Evolutionary conservation across 2,888 invertebrate genomes (phyloP), one percentile per base, ranked within the genome.

Genomic region (Drosophila prostipennis): DNA sequence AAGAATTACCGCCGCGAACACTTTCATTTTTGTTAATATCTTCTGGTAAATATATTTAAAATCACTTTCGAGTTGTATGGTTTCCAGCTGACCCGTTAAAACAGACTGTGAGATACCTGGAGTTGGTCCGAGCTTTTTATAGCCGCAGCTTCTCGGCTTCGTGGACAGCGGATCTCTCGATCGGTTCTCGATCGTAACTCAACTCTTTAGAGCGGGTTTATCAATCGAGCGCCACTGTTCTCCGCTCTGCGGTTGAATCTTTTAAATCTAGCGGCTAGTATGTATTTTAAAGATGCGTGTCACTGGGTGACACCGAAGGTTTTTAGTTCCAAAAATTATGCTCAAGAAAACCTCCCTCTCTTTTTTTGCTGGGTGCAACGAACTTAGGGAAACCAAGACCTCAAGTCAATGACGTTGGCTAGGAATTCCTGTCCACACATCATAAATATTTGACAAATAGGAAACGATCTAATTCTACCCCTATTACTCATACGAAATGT

Each of bases 241-340:
- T 60, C 23, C 65, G 71, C 39, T 43, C 54, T 81, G 77, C 52
- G 85, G 79, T 76, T 61, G 52, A 51, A 48, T 6, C 42, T n/a
- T 37, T 80, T 56, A 43, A 14, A 5, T 26, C 48, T 63, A 56
- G 40, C 16, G 46, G 46, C 54, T 55, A 32, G 40, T 42, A 6
- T 34, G 39, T 29, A 42, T 14, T 6, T 13, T 10, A 51, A 37
- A 71, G 23, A 72, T 74, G 61, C 80, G 74, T 74, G 70, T 72
- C 69, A 80, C 65, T 78, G 51, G 80, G 72, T 70, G 63, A 70
- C 52, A 74, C 73, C 53, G 49, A 64, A 39, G 36, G 34, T 40
- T 57, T 68, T 46, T 4, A 45, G 53, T 19, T n/a, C 36, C 16
- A 49, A 37, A 37, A 55, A 26, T 32, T 68, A 63, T 65, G 61